Evolutionary conservation across 2,888 invertebrate species (phyloP).

Genomic region (Leptarthrus brevirostris): DNA sequence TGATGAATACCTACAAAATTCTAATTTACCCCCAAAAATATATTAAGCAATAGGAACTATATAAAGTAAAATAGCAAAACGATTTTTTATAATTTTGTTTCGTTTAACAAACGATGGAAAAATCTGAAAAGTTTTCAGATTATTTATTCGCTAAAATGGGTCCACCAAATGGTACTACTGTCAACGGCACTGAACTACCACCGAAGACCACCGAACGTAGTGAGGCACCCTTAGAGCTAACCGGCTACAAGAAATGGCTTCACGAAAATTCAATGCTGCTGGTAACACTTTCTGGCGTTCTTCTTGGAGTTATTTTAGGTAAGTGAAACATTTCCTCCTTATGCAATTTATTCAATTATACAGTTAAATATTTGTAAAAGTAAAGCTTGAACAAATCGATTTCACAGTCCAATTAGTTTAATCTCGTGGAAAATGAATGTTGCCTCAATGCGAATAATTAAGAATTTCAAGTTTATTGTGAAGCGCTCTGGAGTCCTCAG

Average conservation of each 20-base stretch:
- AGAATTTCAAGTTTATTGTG: no score
- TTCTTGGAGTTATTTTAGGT: constrained; percentile 81
- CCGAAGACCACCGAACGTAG: constrained; percentile 73
- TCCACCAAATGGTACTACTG: constrained; percentile 70
- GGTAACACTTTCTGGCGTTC: constrained; percentile 82
- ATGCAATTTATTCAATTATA: not conserved
- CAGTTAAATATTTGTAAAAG: no score
- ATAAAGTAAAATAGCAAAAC: constrained; percentile 24
- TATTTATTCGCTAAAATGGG: constrained; percentile 86
- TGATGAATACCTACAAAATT: not conserved
- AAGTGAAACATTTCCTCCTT: constrained; percentile 60
- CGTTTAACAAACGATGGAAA: constrained; percentile 69
- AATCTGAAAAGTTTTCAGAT: constrained; percentile 79
- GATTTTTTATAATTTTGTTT: constrained; percentile 41
- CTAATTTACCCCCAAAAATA: not conserved
- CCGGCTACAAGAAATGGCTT: constrained; percentile 76
- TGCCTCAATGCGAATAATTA: no score
- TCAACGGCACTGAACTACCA: constrained; percentile 67
- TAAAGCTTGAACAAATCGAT: no score
- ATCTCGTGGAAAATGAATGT: no score
- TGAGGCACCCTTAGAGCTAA: constrained; percentile 74
- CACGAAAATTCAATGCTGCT: constrained; percentile 82
- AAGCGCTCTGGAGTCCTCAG: no score
- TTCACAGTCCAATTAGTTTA: no score
- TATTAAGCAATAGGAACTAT: not conserved